These are phyloP conservation scores for Crenuchus spilurus DNA, from an alignment of 2,797 vertebrate genomes.

Conservation along the genomic window DNA sequence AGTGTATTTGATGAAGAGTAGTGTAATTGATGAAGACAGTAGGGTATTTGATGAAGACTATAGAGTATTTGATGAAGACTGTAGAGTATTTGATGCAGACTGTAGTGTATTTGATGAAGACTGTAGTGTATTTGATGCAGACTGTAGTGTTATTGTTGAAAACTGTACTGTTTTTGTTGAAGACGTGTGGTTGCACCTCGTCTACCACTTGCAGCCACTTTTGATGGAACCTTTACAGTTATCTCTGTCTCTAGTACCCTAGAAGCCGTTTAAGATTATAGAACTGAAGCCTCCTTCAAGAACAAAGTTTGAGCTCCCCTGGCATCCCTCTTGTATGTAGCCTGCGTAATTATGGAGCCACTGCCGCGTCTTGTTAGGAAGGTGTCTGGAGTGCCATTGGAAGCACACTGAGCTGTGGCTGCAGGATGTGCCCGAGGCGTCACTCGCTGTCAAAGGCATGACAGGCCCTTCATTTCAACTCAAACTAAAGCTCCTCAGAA, in stretches of 20 bases:
- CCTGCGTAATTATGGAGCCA: slow-evolving; percentile 46
- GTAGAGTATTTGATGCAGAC: too few relatives aligned
- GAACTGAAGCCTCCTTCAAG: slow-evolving; percentile 35
- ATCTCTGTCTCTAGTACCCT: slow-evolving; percentile 20
- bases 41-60: too few relatives aligned
- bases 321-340: slow-evolving; percentile 41
- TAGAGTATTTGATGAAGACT: too few relatives aligned
- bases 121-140: too few relatives aligned
- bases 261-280: slow-evolving; percentile 39
- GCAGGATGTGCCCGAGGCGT: slow-evolving; percentile 72
- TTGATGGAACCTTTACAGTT: slow-evolving; percentile 3
- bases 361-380: slow-evolving; percentile 39
- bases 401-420: slow-evolving; percentile 66
- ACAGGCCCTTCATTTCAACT: slow-evolving; percentile 63
- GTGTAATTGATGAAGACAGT: too few relatives aligned
- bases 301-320: slow-evolving; percentile 44
- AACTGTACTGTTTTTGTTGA: background rate
- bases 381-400: slow-evolving; percentile 50
- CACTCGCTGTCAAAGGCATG: slow-evolving; percentile 69
- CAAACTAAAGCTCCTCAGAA: slow-evolving; percentile 40
- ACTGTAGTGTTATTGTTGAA: background rate
- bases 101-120: too few relatives aligned
- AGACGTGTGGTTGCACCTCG: background rate
- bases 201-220: background rate
- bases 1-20: too few relatives aligned